Base-by-base conservation (phyloP, 2,797 vertebrate genomes). In the Uromys caudimaculatus region DNA sequence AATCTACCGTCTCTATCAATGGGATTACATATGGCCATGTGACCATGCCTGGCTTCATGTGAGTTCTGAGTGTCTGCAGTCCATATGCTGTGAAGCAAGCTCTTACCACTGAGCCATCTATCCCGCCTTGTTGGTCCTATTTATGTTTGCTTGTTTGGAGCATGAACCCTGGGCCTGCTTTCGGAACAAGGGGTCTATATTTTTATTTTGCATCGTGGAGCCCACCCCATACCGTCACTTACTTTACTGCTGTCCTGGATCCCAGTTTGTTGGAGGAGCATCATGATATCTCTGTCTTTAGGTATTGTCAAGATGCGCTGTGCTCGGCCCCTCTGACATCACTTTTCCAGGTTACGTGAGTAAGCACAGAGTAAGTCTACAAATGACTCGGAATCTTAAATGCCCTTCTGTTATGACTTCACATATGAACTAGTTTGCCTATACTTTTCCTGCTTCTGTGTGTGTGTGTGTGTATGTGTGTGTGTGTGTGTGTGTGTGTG, bases 121-220 rank as follows among this genome's bases (percentile, higher is more conserved):
- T n/a, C 83, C 60, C n/a, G 44, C 32, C 44, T 50, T 50, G 83
- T 24, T n/a, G 14, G 44, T 50, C 32, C 35, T 50, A 14, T 50
- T 44, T 62, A 29, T 82, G 6, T 13, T 79, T 56, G 29, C 17
- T 56, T 54, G 13, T 35, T 67, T 67, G 83, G 19, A 76, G 1
- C 17, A n/a, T 86, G 84, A 60, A 93, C 14, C 24, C 21, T n/a
- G 78, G 8, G 17, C 67, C 24, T 81, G 47, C 13, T 77, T 91
- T 91, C 81, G 44, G 27, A 91, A 84, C 17, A 89, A 78, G 86
- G 14, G 56, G 21, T 6, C 24, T 35, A 60, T 10, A 47, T 93
- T 96, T 91, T 87, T 27, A 95, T 87, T 94, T 91, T 92, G 9
- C 52, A 56, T 50, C 13, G 11, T 24, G 60, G 32, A 73, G 60